These are phyloP conservation scores for Augochlora pura DNA, from an alignment of 1,140 invertebrate genomes.

Conservation along the genomic window DNA sequence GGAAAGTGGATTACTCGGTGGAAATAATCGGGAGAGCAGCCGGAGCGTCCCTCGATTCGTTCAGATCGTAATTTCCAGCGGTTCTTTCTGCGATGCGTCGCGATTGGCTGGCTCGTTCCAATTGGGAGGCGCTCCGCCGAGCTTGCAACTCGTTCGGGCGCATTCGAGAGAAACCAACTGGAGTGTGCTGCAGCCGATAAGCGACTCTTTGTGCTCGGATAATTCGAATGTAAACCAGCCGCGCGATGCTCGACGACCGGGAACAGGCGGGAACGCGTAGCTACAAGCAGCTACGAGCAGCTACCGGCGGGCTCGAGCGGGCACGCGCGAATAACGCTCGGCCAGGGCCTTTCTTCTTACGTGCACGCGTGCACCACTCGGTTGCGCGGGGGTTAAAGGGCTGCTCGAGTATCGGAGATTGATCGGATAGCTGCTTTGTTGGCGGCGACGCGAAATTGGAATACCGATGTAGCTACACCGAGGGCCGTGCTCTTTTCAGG, in stretches of 20 bases:
- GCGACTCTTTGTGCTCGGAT: slow-evolving; percentile 18
- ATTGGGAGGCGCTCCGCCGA: neutral
- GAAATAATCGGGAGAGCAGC: neutral
- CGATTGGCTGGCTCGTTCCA: neutral
- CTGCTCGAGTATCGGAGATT: neutral
- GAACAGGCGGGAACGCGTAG: no score
- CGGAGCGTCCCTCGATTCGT: neutral
- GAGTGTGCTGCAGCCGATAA: slow-evolving; percentile 17
- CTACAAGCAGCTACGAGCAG: no score
- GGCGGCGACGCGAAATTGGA: neutral
- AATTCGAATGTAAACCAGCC: slow-evolving; percentile 11
- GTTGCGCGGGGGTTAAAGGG: neutral
- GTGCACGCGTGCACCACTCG: neutral
- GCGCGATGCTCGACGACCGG: neutral
- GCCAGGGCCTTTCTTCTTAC: neutral
- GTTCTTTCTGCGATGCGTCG: neutral
- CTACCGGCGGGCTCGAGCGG: neutral
- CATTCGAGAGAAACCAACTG: neutral
- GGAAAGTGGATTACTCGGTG: neutral
- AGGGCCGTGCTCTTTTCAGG: neutral
- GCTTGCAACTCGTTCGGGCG: neutral
- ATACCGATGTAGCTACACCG: neutral
- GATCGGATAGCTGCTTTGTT: neutral
- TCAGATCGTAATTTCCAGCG: neutral
- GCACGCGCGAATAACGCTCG: slow-evolving; percentile 7